Evolutionary conservation across 2,113 vertebrate genomes (phyloP).

Genomic region (Erpornis zantholeuca): DNA sequence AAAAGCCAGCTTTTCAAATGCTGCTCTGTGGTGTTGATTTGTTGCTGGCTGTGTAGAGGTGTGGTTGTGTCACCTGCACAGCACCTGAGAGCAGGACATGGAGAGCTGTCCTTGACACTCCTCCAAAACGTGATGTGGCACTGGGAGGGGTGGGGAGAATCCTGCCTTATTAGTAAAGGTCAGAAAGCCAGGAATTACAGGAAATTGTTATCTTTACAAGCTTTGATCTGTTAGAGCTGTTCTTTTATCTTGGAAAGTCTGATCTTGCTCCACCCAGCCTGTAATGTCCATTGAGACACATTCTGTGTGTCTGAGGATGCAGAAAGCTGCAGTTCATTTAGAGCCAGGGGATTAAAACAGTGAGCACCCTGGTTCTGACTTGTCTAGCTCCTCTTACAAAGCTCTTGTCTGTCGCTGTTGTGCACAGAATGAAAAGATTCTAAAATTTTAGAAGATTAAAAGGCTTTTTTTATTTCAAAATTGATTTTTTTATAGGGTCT

Average conservation of each 20-base stretch:
- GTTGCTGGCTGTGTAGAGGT: background rate
- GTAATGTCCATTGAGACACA: background rate
- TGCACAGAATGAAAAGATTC: too few species aligned
- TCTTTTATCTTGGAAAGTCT: background rate
- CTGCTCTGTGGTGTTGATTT: rapidly evolving
- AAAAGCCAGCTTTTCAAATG: background rate
- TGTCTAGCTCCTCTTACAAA: background rate
- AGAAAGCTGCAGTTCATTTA: background rate
- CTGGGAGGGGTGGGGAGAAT: background rate
- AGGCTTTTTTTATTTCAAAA: too few species aligned
- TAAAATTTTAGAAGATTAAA: too few species aligned
- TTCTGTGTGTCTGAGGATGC: background rate
- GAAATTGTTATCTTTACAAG: background rate
- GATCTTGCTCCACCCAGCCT: background rate
- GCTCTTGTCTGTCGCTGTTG: too few species aligned
- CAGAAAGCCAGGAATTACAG: background rate
- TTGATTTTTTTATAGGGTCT: too few species aligned
- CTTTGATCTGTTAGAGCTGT: background rate
- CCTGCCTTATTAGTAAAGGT: background rate
- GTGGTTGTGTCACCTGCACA: background rate
- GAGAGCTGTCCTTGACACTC: background rate
- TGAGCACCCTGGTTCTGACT: background rate
- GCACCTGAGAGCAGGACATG: rapidly evolving
- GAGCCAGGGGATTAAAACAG: background rate
- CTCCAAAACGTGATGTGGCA: background rate